Conservation (phyloP, 1,140 invertebrate genomes). For the Drosophila insularis region DNA sequence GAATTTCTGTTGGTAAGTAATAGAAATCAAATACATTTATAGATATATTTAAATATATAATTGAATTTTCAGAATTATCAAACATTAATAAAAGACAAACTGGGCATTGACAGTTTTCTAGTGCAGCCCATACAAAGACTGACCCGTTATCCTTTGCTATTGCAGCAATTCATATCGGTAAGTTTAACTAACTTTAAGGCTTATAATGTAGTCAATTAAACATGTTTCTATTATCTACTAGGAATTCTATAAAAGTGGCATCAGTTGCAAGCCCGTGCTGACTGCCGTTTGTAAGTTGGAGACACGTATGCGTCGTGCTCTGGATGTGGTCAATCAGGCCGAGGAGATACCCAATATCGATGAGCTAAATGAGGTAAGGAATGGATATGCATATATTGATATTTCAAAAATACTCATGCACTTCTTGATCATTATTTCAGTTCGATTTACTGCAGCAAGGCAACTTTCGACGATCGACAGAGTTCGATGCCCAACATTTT, state of each 20-base stretch:
- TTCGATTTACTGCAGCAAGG: conserved; percentile 67
- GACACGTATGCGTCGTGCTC: conserved; percentile 73
- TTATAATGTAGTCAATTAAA: background rate
- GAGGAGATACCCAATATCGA: conserved; percentile 78
- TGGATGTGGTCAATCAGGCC: conserved; percentile 80
- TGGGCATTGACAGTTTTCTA: conserved; percentile 82
- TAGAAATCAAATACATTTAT: too few species aligned
- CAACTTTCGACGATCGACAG: conserved; percentile 67
- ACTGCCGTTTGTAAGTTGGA: conserved; percentile 76
- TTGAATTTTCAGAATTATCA: conserved; percentile 59
- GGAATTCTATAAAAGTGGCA: conserved; percentile 80
- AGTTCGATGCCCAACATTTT: conserved; percentile 78
- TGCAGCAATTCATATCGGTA: conserved; percentile 81
- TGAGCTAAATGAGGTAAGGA: conserved; percentile 67
- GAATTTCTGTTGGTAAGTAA: conserved; percentile 68
- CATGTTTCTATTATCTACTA: conserved; percentile 9
- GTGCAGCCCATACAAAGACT: conserved; percentile 82
- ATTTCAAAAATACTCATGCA: background rate
- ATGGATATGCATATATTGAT: too few species aligned
- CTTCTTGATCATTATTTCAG: conserved; percentile 25
- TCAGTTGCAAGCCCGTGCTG: conserved; percentile 75
- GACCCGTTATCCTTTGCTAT: conserved; percentile 80
- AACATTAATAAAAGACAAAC: conserved; percentile 77
- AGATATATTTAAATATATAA: background rate
- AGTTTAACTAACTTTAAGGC: background rate